Evolutionary conservation across 1,140 invertebrate species (phyloP).

Genomic region (Sogatella furcifera): DNA sequence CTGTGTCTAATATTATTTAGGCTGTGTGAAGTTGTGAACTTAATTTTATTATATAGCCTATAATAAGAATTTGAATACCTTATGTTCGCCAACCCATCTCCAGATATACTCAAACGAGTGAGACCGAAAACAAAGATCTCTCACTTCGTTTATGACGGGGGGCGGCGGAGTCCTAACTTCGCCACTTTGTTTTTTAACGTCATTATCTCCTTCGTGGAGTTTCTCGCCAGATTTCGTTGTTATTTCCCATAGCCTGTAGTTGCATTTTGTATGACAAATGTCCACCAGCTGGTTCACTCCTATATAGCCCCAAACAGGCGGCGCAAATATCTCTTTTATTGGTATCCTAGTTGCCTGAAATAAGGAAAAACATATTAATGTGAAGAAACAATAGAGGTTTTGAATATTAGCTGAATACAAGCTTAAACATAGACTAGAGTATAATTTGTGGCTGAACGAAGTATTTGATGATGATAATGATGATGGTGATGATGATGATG

Average conservation of each 20-base stretch:
- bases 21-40: too few relatives aligned
- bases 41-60: too few relatives aligned
- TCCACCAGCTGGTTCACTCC: neutral
- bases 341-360: neutral
- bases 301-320: neutral
- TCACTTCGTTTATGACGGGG: neutral
- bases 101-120: neutral
- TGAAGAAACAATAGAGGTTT: too few relatives aligned
- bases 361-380: neutral
- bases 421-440: too few relatives aligned
- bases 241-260: neutral
- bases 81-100: neutral
- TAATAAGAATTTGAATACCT: neutral
- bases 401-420: too few relatives aligned
- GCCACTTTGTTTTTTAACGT: neutral
- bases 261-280: neutral
- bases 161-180: neutral
- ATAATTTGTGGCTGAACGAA: too few relatives aligned
- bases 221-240: neutral
- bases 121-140: neutral
- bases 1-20: too few relatives aligned
- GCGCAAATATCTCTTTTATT: neutral
- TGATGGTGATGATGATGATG: too few relatives aligned
- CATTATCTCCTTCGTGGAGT: neutral
- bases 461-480: too few relatives aligned